Conservation (phyloP, 2,113 vertebrate genomes). For the Mormyrus iriodes region DNA sequence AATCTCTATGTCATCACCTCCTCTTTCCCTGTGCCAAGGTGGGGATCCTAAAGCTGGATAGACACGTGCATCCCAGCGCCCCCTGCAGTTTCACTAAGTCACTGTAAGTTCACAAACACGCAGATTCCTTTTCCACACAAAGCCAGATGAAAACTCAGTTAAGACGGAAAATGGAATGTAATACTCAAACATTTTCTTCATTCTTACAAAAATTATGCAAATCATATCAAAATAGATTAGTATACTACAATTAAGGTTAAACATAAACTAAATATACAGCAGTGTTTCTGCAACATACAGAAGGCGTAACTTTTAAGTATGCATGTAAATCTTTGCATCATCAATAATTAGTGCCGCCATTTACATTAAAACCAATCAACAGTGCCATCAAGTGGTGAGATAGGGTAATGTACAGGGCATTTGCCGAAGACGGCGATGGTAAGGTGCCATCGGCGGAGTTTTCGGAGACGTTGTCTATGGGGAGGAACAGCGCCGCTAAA, state of each 20-base stretch:
- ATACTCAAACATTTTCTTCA: background rate
- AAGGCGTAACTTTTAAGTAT: background rate
- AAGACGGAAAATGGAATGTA: background rate
- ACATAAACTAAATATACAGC: background rate
- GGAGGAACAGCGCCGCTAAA: background rate
- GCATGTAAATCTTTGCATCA: background rate
- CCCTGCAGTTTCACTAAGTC: background rate
- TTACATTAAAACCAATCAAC: background rate
- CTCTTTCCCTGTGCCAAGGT: background rate
- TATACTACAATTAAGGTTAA: background rate
- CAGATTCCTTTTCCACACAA: background rate
- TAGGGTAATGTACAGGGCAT: background rate
- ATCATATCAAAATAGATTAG: background rate
- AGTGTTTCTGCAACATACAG: background rate
- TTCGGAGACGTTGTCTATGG: background rate
- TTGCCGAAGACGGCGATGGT: background rate
- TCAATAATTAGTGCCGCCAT: background rate
- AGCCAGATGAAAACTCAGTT: background rate
- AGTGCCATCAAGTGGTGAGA: background rate
- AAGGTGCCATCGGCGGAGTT: background rate
- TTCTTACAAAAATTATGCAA: background rate
- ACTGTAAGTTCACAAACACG: background rate
- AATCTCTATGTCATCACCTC: background rate
- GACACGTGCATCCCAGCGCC: background rate
- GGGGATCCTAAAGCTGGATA: background rate